Base-by-base conservation (phyloP, 2,113 vertebrate species). In the Tenrec ecaudatus region DNA sequence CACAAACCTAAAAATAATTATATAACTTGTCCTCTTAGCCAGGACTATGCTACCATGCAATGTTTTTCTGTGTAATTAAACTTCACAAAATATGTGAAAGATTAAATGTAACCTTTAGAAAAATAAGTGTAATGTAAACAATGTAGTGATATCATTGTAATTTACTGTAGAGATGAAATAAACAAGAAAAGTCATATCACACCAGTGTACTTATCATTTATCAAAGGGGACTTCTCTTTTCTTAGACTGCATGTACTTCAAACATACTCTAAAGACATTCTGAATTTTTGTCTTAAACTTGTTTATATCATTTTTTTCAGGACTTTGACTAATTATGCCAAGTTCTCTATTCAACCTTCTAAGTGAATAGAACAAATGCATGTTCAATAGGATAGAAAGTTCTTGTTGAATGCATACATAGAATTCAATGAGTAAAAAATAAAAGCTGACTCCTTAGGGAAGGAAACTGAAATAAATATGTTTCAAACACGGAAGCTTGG, bases 391-490 rank as follows among this genome's bases (percentile, higher is more conserved):
- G 47, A 88, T 16, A 75, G 62, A 88, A 75, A 1, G 75, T 66
- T 82, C 36, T 60, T 93, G 29, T 16, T 84, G 78, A 78, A 64
- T 76, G 1, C 40, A 3, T 68, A 66, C 3, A 64, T 40, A 90
- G 64, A 96, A 92, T 94, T 88, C 79, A 86, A 0, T 83, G 64
- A 68, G n/a, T 86, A 91, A 89, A 33, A 93, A 82, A 80, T 84
- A 43, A 38, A 58, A 75, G 14, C 77, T 83, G 68, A 87, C 3
- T 88, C 14, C 6, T 53, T 53, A 73, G 36, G 62, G 76, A 80
- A 76, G 12, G 20, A 86, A 40, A 79, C 75, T 60, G 71, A 90
- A 82, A 77, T 82, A 3, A 4, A 60, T 69, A 47, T 73, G n/a
- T 25, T 87, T 81, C 58, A n/a, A 66, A 71, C 40, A 14, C 20